A percentile compares a stretch with the other conserved stretches of the same genome.
Evolutionary conservation across 2,888 invertebrate species (phyloP).

Genomic region (Pimpla rufipes): DNA sequence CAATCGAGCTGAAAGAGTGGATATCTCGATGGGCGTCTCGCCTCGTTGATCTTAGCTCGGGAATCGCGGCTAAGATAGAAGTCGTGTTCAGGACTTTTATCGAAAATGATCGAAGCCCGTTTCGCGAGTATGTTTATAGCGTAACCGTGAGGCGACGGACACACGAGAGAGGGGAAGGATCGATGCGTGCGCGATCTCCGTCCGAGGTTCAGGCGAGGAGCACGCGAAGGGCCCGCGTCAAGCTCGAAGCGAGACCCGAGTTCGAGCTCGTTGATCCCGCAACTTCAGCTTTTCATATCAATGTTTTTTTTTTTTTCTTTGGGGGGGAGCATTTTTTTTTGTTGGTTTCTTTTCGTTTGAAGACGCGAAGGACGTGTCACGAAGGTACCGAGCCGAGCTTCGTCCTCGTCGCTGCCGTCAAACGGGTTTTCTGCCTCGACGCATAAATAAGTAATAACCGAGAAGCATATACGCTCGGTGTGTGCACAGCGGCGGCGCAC

Average conservation of each 20-base stretch:
- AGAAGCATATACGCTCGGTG: constrained; percentile 36
- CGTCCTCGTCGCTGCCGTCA: constrained; percentile 74
- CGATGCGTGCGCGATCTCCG: constrained; percentile 52
- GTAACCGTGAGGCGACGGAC: constrained; percentile 9
- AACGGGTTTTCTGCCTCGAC: constrained; percentile 80
- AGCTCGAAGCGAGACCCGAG: constrained; percentile 8
- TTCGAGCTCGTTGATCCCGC: constrained; percentile 65
- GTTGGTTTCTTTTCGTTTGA: constrained; percentile 27
- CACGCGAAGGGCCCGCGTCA: constrained; percentile 50
- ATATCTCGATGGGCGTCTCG: constrained; percentile 61
- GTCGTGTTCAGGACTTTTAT: constrained; percentile 63
- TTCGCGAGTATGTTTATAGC: constrained; percentile 43
- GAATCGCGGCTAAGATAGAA: constrained; percentile 66
- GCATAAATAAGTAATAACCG: constrained; percentile 84
- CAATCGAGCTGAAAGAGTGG: constrained; percentile 52
- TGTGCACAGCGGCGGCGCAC: background rate
- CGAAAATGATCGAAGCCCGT: constrained; percentile 59
- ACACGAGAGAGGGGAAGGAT: constrained; percentile 21
- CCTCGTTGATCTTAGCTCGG: constrained; percentile 59
- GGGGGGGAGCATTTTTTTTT: too few relatives aligned
- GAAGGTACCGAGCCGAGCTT: constrained; percentile 69
- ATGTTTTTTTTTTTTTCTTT: constrained; percentile 45
- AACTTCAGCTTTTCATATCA: constrained; percentile 57
- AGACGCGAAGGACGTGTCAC: constrained; percentile 69
- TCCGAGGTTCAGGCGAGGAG: constrained; percentile 53